These are phyloP conservation scores for Eupithecia insigniata DNA, from an alignment of 2,888 invertebrate genomes.

Conservation along the genomic window DNA sequence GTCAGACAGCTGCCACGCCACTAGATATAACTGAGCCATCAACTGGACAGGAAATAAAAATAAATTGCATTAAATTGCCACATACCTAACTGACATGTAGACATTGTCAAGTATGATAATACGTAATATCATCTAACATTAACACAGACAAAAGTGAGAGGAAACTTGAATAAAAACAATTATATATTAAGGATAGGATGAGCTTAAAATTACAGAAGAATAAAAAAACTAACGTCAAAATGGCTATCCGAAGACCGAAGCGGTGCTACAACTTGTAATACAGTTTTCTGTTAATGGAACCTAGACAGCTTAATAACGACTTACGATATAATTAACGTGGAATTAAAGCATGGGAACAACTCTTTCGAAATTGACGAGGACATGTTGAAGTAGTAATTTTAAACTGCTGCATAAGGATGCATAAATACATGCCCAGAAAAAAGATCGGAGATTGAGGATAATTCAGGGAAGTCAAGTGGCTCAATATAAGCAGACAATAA, in stretches of 20 bases:
- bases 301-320: constrained; percentile 34
- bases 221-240: constrained; percentile 53
- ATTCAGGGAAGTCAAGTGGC: neutral
- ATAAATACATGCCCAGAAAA: neutral
- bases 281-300: constrained; percentile 29
- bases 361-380: constrained; percentile 27
- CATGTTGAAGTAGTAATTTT: constrained; percentile 13
- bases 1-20: constrained; percentile 36
- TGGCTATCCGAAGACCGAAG: constrained; percentile 47
- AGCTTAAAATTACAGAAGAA: constrained; percentile 53
- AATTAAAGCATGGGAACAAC: constrained; percentile 28
- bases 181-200: constrained; percentile 41
- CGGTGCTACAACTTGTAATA: constrained; percentile 42
- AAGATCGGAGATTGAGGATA: neutral
- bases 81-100: constrained; percentile 36
- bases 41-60: constrained; percentile 47
- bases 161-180: constrained; percentile 42
- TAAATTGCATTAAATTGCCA: constrained; percentile 50
- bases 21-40: constrained; percentile 40
- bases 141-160: constrained; percentile 36
- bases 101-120: constrained; percentile 44
- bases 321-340: constrained; percentile 33
- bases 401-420: constrained; percentile 9
- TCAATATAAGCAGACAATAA: neutral
- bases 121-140: constrained; percentile 47